phyloP scores from a whole-genome alignment of 2,797 vertebrate genomes.

The Lindbergichthys nudifrons region DNA sequence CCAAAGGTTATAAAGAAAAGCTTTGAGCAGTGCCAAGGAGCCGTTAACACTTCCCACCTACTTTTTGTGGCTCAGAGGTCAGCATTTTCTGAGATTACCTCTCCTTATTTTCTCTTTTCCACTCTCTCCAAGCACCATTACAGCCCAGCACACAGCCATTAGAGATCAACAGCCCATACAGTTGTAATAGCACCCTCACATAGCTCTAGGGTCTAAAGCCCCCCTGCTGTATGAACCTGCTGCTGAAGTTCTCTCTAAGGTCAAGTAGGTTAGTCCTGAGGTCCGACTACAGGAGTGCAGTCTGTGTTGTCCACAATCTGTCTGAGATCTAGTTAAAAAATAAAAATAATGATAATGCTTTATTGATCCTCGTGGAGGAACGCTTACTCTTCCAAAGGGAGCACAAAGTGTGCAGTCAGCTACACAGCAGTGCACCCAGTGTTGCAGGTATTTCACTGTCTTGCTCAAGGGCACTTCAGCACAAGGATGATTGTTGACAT shows the following conservation, averaged over 20 bases:
- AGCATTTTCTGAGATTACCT: constrained; percentile 82
- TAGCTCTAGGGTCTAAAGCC: constrained; percentile 74
- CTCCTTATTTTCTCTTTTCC: constrained; percentile 74
- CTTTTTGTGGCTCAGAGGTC: constrained; percentile 78
- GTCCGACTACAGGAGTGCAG: constrained; percentile 25
- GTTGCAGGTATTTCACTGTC: constrained; percentile 1
- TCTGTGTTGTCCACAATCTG: constrained; percentile 36
- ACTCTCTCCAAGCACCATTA: constrained; percentile 78
- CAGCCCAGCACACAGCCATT: constrained; percentile 71
- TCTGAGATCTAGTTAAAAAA: constrained; percentile 49
- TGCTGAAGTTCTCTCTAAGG: constrained; percentile 60
- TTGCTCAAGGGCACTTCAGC: constrained; percentile 37
- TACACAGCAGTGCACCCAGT: not conserved
- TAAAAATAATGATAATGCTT: constrained; percentile 33
- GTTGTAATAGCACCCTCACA: constrained; percentile 72
- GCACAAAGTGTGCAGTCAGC: constrained; percentile 47
- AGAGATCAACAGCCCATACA: constrained; percentile 78
- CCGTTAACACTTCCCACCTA: constrained; percentile 76
- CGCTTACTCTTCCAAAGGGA: constrained; percentile 39
- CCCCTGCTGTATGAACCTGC: constrained; percentile 49
- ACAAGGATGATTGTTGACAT: constrained; percentile 3
- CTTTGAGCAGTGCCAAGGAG: constrained; percentile 56
- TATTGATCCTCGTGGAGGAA: constrained; percentile 44
- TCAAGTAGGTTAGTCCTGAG: constrained; percentile 70
- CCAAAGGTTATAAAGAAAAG: constrained; percentile 65